Evolutionary conservation across 2,113 vertebrate species (phyloP), one percentile per base, ranked within the genome.

Genomic region (Eolophus roseicapilla): DNA sequence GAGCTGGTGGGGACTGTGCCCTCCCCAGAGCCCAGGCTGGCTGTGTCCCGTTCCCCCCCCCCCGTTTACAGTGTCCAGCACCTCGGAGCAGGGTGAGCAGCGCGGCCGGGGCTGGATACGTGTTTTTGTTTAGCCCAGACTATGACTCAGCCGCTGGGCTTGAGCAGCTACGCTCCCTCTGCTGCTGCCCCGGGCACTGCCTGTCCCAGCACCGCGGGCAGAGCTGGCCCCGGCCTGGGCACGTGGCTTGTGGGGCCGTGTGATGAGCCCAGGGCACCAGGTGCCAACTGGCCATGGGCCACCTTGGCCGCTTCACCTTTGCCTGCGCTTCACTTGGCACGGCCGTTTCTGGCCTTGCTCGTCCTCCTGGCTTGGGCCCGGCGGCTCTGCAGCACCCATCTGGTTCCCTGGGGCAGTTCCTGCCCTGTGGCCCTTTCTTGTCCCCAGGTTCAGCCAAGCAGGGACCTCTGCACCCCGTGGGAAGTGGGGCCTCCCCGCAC

Each of bases 71-170:
- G 67, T 8, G 41, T 78, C 94, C 65, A 3, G 53, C 93, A 97
- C 47, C 93, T 92, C 85, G 4, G 68, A 50, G 77, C 47, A 9
- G 73, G 75, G 39, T 19, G 91, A 82, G 76, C 29, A 75, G 27
- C 1, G 15, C 0, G 2, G 20, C 6, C 6, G 19, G 10, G 44
- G 91, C 68, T 5, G 91, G 89, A 97, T 97, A 97, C 84, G 78
- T 98, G 98, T 97, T 97, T 97, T 86, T 82, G 25, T 90, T 98
- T 96, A 97, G 65, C 47, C 82, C 63, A 90, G 88, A 74, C 93
- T 31, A 55, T 98, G 98, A 96, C 96, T 98, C 96, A 97, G 43
- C 37, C 31, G 43, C 94, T 80, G 96, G 73, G 78, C 96, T 63
- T 74, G 10, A 37, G 86, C 12, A 3, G 81, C 44, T 8, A 2